Percentiles rank a stretch among this genome's conserved stretches.
Evolutionary conservation across 1,140 invertebrate species (phyloP).

Genomic region (Habropoda laboriosa): DNA sequence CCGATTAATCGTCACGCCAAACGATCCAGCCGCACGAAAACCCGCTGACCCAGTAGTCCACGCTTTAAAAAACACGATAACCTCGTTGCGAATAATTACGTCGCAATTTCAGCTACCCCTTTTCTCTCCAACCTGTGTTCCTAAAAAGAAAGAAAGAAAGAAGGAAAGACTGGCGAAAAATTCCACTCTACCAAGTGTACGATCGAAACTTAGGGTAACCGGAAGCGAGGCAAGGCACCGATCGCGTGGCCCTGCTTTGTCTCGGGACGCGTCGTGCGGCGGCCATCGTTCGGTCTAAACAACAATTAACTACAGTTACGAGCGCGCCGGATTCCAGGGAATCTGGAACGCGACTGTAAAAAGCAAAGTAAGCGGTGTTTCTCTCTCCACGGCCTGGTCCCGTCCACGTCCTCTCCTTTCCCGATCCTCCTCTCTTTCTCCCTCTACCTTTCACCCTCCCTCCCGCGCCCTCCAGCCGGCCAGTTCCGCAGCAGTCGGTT

Average conservation of each 20-base stretch:
- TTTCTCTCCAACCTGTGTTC: too few relatives aligned
- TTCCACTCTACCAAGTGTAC: too few relatives aligned
- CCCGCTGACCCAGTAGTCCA: slow-evolving; percentile 3
- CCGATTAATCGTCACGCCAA: neutral
- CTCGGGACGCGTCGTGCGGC: neutral
- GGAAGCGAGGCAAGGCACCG: neutral
- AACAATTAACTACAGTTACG: slow-evolving; percentile 71
- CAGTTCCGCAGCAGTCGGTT: slow-evolving; percentile 39
- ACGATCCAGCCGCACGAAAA: neutral
- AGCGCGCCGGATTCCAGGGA: slow-evolving; percentile 67
- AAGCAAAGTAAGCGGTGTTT: slow-evolving; percentile 65
- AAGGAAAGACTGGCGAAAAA: too few relatives aligned
- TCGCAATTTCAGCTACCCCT: too few relatives aligned
- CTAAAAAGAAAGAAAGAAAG: too few relatives aligned
- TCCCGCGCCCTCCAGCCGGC: slow-evolving; percentile 1
- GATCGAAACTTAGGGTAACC: neutral
- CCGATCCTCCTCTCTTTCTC: slow-evolving; percentile 3
- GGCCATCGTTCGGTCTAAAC: slow-evolving; percentile 55
- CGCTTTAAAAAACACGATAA: neutral
- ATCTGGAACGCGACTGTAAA: slow-evolving; percentile 70
- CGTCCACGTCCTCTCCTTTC: slow-evolving; percentile 15
- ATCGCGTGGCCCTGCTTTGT: slow-evolving; percentile 20
- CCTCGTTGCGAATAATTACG: slow-evolving; percentile 1
- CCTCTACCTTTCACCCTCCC: slow-evolving; percentile 11
- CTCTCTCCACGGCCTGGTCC: slow-evolving; percentile 32